Percentiles rank a stretch among this genome's conserved stretches.
phyloP scores from a whole-genome alignment of 2,113 vertebrate species.

The Camelus dromedarius region DNA sequence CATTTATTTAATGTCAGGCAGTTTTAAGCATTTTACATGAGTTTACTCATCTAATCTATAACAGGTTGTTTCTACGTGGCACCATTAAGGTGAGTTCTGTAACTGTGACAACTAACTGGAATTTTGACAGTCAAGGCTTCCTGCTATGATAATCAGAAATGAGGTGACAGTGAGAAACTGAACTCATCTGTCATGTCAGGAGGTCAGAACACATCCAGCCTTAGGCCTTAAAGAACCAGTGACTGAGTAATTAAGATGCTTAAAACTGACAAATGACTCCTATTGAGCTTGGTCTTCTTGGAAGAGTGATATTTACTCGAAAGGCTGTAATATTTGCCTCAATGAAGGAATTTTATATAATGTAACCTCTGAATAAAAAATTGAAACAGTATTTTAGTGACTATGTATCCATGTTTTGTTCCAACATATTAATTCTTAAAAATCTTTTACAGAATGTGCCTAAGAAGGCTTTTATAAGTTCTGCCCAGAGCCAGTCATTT shows the following conservation, averaged over 20 bases:
- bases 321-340: neutral
- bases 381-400: constrained; percentile 32
- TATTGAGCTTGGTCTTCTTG: neutral
- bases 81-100: neutral
- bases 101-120: constrained; percentile 17
- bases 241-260: constrained; percentile 7
- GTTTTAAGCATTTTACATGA: constrained; percentile 9
- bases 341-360: neutral
- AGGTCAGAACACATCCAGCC: neutral
- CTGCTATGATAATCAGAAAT: constrained; percentile 11
- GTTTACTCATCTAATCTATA: neutral
- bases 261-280: constrained; percentile 28
- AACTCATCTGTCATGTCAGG: constrained; percentile 10
- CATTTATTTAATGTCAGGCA: neutral
- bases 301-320: constrained; percentile 12
- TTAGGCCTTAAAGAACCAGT: neutral
- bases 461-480: constrained; percentile 3
- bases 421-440: neutral
- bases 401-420: neutral
- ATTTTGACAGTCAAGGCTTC: constrained; percentile 32
- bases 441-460: neutral
- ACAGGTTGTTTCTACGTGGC: neutral
- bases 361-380: neutral
- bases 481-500: neutral
- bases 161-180: constrained; percentile 20